These are phyloP conservation scores for Eurytoma californica DNA, from an alignment of 2,888 invertebrate genomes.

Conservation along the genomic window DNA sequence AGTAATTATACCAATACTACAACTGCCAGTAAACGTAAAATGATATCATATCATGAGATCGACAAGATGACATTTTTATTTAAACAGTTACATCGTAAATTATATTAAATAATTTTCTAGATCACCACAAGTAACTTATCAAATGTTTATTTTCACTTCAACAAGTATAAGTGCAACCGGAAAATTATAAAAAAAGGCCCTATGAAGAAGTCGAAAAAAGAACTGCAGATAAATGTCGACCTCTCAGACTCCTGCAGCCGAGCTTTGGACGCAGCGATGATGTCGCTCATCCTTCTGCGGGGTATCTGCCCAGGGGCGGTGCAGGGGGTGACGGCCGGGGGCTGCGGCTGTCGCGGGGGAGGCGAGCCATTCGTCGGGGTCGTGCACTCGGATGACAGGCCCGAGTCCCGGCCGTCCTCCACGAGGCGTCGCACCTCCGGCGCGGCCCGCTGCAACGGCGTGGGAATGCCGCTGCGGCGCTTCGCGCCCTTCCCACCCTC, in stretches of 20 bases:
- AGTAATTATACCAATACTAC: too few relatives aligned
- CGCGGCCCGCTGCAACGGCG: constrained; percentile 56
- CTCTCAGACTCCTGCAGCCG: constrained; percentile 56
- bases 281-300: constrained; percentile 55
- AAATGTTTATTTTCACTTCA: too few relatives aligned
- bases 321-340: background rate
- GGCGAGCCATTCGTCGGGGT: constrained; percentile 72
- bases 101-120: too few relatives aligned
- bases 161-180: too few relatives aligned
- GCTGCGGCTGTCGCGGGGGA: constrained; percentile 65
- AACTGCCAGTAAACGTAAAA: too few relatives aligned
- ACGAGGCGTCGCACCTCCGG: constrained; percentile 43
- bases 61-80: too few relatives aligned
- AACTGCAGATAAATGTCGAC: background rate
- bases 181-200: too few relatives aligned
- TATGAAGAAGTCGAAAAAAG: too few relatives aligned
- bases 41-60: too few relatives aligned
- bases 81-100: too few relatives aligned
- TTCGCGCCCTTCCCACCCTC: constrained; percentile 38
- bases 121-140: too few relatives aligned
- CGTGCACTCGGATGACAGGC: constrained; percentile 71
- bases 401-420: constrained; percentile 71
- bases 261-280: constrained; percentile 63
- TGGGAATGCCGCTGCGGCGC: constrained; percentile 53
- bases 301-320: background rate